Percentiles rank a stretch among this genome's conserved stretches.
phyloP scores from a whole-genome alignment of 2,113 vertebrate species.

The Trogon melanurus region DNA sequence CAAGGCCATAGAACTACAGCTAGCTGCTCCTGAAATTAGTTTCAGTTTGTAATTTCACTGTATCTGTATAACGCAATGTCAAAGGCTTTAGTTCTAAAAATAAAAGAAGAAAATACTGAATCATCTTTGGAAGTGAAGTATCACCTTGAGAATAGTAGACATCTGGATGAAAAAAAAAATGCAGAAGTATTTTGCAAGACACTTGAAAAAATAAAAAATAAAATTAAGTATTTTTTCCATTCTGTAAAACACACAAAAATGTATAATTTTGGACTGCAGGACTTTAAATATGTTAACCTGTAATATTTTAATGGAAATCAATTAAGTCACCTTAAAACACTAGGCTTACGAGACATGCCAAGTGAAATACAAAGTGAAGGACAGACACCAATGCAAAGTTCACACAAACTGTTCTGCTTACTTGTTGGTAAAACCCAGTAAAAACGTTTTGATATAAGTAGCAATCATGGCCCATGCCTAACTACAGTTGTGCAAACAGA shows the following conservation, averaged over 20 bases:
- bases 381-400: neutral
- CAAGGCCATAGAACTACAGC: neutral
- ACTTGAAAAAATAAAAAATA: neutral
- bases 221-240: neutral
- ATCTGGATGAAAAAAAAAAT: neutral
- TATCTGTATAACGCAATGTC: constrained; percentile 1
- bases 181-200: neutral
- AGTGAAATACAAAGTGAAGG: neutral
- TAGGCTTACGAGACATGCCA: neutral
- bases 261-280: neutral
- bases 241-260: neutral
- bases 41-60: constrained; percentile 4
- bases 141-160: constrained; percentile 23
- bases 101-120: constrained; percentile 28
- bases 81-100: constrained; percentile 39
- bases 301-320: neutral
- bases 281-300: neutral
- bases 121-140: neutral
- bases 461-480: neutral
- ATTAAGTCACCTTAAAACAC: neutral
- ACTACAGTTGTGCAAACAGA: neutral
- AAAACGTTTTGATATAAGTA: neutral
- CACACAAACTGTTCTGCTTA: neutral
- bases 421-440: neutral
- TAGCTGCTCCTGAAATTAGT: neutral